A percentile compares a stretch with the other conserved stretches of the same genome.
Evolutionary conservation across 2,888 invertebrate species (phyloP).

Genomic region (Phrixothrix hirtus): DNA sequence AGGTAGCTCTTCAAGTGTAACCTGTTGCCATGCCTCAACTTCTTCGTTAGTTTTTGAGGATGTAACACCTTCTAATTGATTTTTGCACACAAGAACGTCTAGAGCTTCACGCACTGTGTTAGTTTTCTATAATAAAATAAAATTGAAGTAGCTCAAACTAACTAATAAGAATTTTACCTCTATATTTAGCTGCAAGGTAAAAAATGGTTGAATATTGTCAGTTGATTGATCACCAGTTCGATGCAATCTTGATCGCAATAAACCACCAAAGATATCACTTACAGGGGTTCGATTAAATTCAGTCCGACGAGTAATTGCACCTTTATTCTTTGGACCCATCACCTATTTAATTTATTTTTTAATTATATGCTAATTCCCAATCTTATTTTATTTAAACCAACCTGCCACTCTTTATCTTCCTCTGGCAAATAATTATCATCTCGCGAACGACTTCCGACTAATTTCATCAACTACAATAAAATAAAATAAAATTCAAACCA

Average conservation of each 20-base stretch:
- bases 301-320: constrained; percentile 84
- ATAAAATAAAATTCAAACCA: constrained; percentile 9
- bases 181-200: constrained; percentile 92
- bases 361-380: not conserved
- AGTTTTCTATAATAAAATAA: constrained; percentile 71
- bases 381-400: constrained; percentile 46
- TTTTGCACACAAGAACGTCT: constrained; percentile 82
- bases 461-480: constrained; percentile 59
- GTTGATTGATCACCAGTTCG: constrained; percentile 76
- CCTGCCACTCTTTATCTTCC: constrained; percentile 73
- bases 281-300: constrained; percentile 83
- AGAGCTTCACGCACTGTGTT: constrained; percentile 84
- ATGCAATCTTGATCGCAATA: constrained; percentile 81
- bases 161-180: constrained; percentile 64
- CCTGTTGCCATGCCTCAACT: constrained; percentile 88
- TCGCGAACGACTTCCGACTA: constrained; percentile 45
- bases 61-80: constrained; percentile 84
- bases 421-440: constrained; percentile 57
- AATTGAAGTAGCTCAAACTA: not conserved
- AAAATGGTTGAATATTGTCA: constrained; percentile 94
- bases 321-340: constrained; percentile 86
- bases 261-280: constrained; percentile 91
- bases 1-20: constrained; percentile 86
- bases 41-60: constrained; percentile 79
- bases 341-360: constrained; percentile 57